A percentile compares a stretch with the other conserved stretches of the same genome.
Conservation (phyloP, 2,797 vertebrate species). For the Macrochelys suwanniensis region DNA sequence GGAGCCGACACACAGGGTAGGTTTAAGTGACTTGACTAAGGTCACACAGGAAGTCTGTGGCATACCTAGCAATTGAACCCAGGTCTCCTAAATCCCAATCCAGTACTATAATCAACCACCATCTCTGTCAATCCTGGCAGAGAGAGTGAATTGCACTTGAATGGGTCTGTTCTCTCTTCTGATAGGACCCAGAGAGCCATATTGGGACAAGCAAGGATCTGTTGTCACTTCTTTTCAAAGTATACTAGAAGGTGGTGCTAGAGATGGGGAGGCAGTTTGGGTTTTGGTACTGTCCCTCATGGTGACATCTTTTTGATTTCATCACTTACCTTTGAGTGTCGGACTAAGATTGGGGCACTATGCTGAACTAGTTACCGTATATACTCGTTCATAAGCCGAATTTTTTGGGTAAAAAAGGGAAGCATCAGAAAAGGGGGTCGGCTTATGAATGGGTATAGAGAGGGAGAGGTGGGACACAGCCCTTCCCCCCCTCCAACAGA, state of each 20-base stretch:
- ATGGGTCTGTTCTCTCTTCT: neutral
- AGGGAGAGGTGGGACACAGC: no score
- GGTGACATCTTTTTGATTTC: neutral
- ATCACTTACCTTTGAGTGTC: neutral
- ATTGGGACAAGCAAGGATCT: rapidly evolving
- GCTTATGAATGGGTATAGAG: no score
- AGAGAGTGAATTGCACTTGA: neutral
- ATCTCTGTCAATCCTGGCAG: neutral
- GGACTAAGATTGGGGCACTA: no score
- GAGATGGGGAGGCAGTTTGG: neutral
- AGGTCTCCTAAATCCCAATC: neutral
- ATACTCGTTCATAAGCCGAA: no score
- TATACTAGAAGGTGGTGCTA: rapidly evolving
- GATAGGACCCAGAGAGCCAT: neutral
- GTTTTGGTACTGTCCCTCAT: neutral
- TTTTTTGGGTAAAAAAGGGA: no score
- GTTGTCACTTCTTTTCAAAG: neutral
- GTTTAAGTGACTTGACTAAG: neutral
- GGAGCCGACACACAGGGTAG: neutral
- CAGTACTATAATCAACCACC: neutral
- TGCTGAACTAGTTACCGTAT: neutral
- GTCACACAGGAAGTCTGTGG: neutral
- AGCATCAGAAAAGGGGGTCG: no score
- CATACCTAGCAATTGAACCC: neutral
- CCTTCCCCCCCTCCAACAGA: no score